Percentiles rank a stretch among this genome's conserved stretches.
Conservation (phyloP, 1,140 invertebrate genomes). For the Pachypeltis micranthus region DNA sequence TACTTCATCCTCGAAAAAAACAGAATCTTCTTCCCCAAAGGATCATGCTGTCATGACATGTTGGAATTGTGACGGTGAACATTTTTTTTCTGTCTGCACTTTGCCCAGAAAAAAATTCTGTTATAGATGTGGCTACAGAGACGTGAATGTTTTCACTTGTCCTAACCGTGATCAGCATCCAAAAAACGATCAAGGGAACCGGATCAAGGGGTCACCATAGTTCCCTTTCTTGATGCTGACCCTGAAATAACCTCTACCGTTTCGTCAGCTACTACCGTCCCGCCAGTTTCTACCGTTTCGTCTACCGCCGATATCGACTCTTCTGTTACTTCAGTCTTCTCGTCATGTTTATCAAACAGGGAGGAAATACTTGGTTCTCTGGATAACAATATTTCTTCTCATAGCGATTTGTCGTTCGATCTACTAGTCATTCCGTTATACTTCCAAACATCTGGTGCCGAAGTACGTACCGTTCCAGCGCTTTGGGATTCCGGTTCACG, state of each 20-base stretch:
- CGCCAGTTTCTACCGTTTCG: not conserved
- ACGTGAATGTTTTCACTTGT: not conserved
- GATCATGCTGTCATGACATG: not conserved
- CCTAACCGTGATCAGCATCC: not conserved
- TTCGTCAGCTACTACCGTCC: not conserved
- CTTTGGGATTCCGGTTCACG: not conserved
- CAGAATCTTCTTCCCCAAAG: not conserved
- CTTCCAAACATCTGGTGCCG: not conserved
- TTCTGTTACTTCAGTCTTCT: not conserved
- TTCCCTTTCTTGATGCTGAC: not conserved
- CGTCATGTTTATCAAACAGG: not conserved
- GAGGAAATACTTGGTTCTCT: not conserved
- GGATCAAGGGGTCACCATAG: not conserved
- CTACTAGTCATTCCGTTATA: not conserved
- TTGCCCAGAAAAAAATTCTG: not conserved
- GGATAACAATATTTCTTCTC: not conserved
- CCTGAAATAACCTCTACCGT: not conserved
- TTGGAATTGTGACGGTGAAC: not conserved
- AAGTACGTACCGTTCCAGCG: not conserved
- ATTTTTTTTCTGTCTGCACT: not conserved
- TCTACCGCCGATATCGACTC: not conserved
- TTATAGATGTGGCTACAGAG: not conserved
- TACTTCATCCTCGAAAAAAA: not conserved
- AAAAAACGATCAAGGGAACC: not conserved
- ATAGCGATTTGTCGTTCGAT: not conserved